Percentiles rank a stretch among this genome's conserved stretches.
These are phyloP conservation scores for Ametastegia equiseti DNA, from an alignment of 2,888 invertebrate genomes.

Conservation along the genomic window DNA sequence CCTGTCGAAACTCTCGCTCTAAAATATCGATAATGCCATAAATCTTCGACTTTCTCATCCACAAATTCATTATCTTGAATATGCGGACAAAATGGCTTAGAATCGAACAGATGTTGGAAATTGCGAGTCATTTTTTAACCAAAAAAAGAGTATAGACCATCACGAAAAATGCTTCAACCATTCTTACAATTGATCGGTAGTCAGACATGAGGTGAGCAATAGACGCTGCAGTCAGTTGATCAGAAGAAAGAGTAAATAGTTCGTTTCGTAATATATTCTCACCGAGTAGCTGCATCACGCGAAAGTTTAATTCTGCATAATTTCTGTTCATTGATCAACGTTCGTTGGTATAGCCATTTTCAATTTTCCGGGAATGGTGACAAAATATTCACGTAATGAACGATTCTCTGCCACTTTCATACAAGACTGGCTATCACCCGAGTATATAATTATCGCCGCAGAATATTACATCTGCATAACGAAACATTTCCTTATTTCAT, in stretches of 20 bases:
- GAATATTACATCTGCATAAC: no score
- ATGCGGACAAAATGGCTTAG: neutral
- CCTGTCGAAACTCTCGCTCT: slow-evolving; percentile 44
- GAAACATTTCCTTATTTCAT: no score
- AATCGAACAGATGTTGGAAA: neutral
- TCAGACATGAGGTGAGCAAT: neutral
- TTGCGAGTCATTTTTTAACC: neutral
- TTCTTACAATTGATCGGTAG: neutral
- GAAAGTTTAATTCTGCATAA: slow-evolving; percentile 13
- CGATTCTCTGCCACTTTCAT: neutral
- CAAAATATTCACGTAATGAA: neutral
- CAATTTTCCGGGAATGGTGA: slow-evolving; percentile 5
- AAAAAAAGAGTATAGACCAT: neutral
- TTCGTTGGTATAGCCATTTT: neutral
- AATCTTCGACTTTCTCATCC: slow-evolving; percentile 1
- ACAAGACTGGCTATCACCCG: neutral
- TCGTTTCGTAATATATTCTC: slow-evolving; percentile 4
- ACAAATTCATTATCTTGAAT: neutral
- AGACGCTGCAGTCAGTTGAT: neutral
- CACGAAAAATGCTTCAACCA: neutral
- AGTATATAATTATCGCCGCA: neutral
- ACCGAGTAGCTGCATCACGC: neutral
- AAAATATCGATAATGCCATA: slow-evolving; percentile 49
- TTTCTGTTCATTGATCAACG: neutral
- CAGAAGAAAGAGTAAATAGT: neutral